These are phyloP conservation scores for Crossaster papposus DNA, from an alignment of 53 echinoderm and acorn worm genomes.

Conservation along the genomic window DNA sequence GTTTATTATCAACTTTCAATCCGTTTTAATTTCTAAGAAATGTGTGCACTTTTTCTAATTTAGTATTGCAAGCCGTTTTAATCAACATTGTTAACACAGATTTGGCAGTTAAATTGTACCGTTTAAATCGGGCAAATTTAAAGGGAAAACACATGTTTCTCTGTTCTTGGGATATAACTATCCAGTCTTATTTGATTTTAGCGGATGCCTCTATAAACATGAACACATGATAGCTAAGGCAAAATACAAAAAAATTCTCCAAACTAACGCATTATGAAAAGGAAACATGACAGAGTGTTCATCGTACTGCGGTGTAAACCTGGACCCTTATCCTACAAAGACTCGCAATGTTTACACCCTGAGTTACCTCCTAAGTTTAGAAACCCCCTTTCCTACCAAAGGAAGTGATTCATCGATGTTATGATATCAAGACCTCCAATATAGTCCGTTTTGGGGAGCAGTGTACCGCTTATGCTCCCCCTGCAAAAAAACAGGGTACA, in stretches of 20 bases:
- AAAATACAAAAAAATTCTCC: not conserved
- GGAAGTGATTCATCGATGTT: constrained; percentile 48
- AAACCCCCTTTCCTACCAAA: constrained; percentile 33
- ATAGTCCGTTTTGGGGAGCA: not conserved
- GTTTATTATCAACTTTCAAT: too few species aligned
- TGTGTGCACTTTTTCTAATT: too few species aligned
- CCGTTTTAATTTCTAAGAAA: too few species aligned
- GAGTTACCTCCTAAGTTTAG: constrained; percentile 42
- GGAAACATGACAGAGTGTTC: not conserved
- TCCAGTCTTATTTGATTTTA: too few species aligned
- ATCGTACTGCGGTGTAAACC: not conserved
- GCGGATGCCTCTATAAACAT: too few species aligned
- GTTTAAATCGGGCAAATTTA: too few species aligned
- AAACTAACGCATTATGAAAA: not conserved
- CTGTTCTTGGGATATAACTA: too few species aligned
- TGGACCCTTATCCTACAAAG: constrained; percentile 21
- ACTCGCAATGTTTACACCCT: not conserved
- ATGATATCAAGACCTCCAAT: constrained; percentile 17
- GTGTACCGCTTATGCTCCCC: not conserved
- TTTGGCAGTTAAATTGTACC: too few species aligned
- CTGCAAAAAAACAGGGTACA: not conserved
- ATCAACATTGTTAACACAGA: too few species aligned
- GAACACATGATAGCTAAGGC: too few species aligned
- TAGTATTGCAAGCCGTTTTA: too few species aligned
- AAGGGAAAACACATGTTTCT: too few species aligned